Evolutionary conservation across 1,140 invertebrate genomes (phyloP).

Genomic region (Venturia canescens): DNA sequence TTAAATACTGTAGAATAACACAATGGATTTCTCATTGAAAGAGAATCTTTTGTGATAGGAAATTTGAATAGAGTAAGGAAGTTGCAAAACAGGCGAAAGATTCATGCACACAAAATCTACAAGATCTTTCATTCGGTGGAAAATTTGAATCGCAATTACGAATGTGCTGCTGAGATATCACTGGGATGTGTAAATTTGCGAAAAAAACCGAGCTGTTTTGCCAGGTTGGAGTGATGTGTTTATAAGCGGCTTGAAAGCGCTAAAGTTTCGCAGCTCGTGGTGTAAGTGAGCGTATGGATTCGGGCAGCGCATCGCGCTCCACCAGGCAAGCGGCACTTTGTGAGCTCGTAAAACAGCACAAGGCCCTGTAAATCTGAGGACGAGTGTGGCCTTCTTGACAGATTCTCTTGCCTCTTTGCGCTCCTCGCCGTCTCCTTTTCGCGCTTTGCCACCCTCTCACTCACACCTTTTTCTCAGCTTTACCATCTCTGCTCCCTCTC

Average conservation of each 20-base stretch:
- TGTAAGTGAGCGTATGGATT: slow-evolving; percentile 48
- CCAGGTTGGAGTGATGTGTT: slow-evolving; percentile 68
- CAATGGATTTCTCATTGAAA: too few relatives aligned
- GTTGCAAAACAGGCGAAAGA: not conserved
- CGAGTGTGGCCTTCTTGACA: slow-evolving; percentile 71
- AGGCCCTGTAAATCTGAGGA: slow-evolving; percentile 73
- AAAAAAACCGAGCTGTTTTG: slow-evolving; percentile 60
- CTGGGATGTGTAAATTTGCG: slow-evolving; percentile 67
- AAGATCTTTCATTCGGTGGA: slow-evolving; percentile 66
- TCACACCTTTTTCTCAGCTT: slow-evolving; percentile 19
- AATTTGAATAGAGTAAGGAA: not conserved
- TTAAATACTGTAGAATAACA: too few relatives aligned
- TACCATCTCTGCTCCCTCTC: slow-evolving; percentile 29
- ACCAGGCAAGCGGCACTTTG: slow-evolving; percentile 71
- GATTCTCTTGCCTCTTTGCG: slow-evolving; percentile 62
- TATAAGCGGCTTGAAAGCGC: slow-evolving; percentile 62
- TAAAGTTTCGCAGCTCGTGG: slow-evolving; percentile 38
- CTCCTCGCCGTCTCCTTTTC: slow-evolving; percentile 40
- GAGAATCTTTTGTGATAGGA: not conserved
- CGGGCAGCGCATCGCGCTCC: slow-evolving; percentile 13
- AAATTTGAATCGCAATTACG: not conserved
- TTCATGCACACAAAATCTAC: slow-evolving; percentile 37
- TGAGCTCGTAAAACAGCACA: slow-evolving; percentile 73
- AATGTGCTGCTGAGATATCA: slow-evolving; percentile 46
- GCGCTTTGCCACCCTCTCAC: slow-evolving; percentile 34